Percentiles rank a stretch among this genome's conserved stretches.
These are phyloP conservation scores for Egretta garzetta DNA, from an alignment of 2,113 vertebrate genomes.

Conservation along the genomic window DNA sequence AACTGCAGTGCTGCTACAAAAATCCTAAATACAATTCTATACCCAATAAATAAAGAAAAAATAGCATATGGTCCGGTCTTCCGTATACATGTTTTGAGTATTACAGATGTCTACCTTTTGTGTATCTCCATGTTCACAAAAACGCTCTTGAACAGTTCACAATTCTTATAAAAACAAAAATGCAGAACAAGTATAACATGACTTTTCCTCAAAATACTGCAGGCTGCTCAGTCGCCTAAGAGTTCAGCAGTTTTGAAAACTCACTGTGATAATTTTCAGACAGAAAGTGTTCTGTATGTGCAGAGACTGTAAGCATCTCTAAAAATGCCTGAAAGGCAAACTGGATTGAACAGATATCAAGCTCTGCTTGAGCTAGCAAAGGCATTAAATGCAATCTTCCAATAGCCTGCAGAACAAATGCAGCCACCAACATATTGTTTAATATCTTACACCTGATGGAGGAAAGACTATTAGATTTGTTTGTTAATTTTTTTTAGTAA, in stretches of 20 bases:
- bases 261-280: neutral
- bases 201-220: neutral
- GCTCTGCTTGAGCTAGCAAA: conserved; percentile 10
- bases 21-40: neutral
- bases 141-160: neutral
- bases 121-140: neutral
- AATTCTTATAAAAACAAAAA: neutral
- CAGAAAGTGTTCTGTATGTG: neutral
- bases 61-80: neutral
- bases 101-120: neutral
- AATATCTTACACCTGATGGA: neutral
- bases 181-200: neutral
- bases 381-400: neutral
- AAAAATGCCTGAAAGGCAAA: conserved; percentile 13
- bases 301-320: neutral
- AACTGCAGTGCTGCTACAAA: neutral
- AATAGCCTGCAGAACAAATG: neutral
- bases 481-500: neutral
- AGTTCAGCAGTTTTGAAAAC: neutral
- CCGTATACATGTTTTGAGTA: neutral
- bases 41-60: neutral
- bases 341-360: neutral
- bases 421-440: neutral
- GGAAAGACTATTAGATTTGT: neutral
- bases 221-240: neutral